Evolutionary conservation across 2,113 vertebrate species (phyloP).

Genomic region (Sterna hirundo): DNA sequence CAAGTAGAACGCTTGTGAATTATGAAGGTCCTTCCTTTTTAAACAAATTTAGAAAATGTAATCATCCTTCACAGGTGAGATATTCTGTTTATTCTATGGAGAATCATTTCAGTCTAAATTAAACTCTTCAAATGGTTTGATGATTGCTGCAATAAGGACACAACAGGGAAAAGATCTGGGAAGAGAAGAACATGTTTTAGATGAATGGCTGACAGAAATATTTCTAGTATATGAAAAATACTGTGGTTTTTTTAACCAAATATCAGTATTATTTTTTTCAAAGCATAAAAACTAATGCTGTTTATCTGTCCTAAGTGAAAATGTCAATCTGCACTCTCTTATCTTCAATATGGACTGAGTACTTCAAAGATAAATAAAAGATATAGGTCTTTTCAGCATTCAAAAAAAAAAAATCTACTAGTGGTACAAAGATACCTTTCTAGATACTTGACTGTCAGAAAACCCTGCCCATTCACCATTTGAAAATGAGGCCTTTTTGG

Average conservation of each 20-base stretch:
- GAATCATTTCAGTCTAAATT: conserved; percentile 73
- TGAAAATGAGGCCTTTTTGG: not conserved
- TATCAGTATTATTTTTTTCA: conserved; percentile 37
- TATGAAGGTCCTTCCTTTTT: conserved; percentile 64
- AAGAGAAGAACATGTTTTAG: conserved; percentile 60
- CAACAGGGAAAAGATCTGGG: conserved; percentile 62
- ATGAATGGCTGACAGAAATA: conserved; percentile 69
- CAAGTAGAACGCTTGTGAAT: conserved; percentile 38
- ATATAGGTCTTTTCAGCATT: not conserved
- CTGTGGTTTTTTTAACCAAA: conserved; percentile 18
- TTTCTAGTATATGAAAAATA: conserved; percentile 61
- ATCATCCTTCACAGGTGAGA: conserved; percentile 74
- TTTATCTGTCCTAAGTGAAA: not conserved
- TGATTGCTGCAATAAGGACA: conserved; percentile 70
- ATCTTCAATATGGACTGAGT: not conserved
- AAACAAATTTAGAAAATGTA: conserved; percentile 66
- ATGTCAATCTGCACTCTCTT: not conserved
- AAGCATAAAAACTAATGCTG: not conserved
- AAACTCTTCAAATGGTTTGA: conserved; percentile 70
- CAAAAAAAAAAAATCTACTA: not conserved
- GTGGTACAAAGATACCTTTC: not conserved
- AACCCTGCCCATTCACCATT: not conserved
- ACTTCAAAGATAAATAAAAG: not conserved
- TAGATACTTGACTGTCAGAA: not conserved
- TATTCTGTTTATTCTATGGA: conserved; percentile 72